Evolutionary conservation across 1,140 invertebrate genomes (phyloP), one percentile per base, ranked within the genome.

Genomic region (Nixonia krombeini): DNA sequence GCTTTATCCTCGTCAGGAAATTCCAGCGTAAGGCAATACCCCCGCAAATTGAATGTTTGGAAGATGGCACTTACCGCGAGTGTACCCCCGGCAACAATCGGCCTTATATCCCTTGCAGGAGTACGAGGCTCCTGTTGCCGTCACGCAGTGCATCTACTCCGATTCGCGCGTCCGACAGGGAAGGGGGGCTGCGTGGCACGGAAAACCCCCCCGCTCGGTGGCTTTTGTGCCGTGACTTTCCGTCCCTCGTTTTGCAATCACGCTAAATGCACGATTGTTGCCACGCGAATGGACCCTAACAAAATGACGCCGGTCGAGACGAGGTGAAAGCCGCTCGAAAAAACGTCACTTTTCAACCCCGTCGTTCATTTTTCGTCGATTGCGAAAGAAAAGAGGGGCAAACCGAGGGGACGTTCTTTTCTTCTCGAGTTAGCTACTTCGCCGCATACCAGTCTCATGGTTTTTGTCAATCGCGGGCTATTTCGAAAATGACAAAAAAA

Each of bases 11-110:
- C 31, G 64, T 62, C 74, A 79, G 79, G 73, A 77, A 82, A 80
- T 79, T 79, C 70, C 66, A 52, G 41, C 49, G 79, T 74, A 81
- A 83, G 70, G 51, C 61, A 79, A 83, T 79, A 83, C 72, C 67
- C n/a, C n/a, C 25, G 64, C 65, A 78, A 81, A 81, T 82, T 78
- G 78, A 81, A 82, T 82, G 74, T 81, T 77, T 76, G 62, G 29
- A 50, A 61, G 49, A 40, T 57, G 62, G 61, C 53, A 68, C 68
- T 73, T 69, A 44, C 10, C 13, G 17, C 42, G 12, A 18, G 21
- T 13, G 23, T 9, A 26, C 18, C 35, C 40, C 25, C 57, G 31
- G 62, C 9, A 71, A 71, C 52, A 62, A 66, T 62, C 57, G 26
- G 50, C 25, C 17, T 29, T 25, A 42, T 21, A 46, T 58, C 49